phyloP scores from a whole-genome alignment of 2,113 vertebrate species.

The Cyprinodon tularosa region DNA sequence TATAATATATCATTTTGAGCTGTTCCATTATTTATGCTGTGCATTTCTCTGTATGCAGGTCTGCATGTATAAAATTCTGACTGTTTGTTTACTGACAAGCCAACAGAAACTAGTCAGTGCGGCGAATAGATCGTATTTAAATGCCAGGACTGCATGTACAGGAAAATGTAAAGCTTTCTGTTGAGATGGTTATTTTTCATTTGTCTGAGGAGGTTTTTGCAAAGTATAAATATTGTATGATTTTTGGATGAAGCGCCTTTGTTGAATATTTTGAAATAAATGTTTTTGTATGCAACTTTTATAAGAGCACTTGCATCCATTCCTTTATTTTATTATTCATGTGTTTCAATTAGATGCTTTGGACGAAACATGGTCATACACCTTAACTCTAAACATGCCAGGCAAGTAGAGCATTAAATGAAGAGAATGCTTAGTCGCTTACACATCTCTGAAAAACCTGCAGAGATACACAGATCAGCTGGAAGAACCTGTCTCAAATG shows the following conservation, averaged over 20 bases:
- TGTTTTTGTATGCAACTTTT: conserved; percentile 23
- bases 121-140: conserved; percentile 9
- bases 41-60: background rate
- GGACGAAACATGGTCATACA: too few relatives aligned
- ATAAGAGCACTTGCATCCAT: background rate
- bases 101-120: conserved; percentile 46
- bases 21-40: conserved; percentile 44
- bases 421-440: too few relatives aligned
- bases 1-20: conserved; percentile 12
- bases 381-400: background rate
- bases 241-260: conserved; percentile 6
- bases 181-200: conserved; percentile 39
- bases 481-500: too few relatives aligned
- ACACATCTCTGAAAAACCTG: too few relatives aligned
- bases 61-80: background rate
- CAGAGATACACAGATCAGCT: too few relatives aligned
- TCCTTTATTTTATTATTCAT: background rate
- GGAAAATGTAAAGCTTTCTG: conserved; percentile 24
- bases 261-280: conserved; percentile 62
- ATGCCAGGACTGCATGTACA: conserved; percentile 61
- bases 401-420: too few relatives aligned
- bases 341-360: background rate
- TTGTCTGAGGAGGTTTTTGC: conserved; percentile 18
- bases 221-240: conserved; percentile 23
- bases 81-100: conserved; percentile 31